phyloP scores from a whole-genome alignment of 2,113 vertebrate genomes.

The Cebus imitator region DNA sequence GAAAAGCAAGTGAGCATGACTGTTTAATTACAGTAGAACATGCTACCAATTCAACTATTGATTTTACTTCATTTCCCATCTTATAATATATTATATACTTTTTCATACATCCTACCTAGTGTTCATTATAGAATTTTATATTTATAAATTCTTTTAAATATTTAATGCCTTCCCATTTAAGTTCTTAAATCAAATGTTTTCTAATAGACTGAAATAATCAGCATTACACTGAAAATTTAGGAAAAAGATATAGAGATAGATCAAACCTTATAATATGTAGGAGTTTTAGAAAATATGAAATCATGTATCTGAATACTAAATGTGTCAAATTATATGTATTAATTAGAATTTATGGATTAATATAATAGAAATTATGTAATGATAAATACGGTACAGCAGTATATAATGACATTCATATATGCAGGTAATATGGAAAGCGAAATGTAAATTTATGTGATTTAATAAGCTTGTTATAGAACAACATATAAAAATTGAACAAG shows the following conservation, averaged over 20 bases:
- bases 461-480: conserved; percentile 83
- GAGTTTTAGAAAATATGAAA: conserved; percentile 56
- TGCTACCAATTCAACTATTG: conserved; percentile 72
- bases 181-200: conserved; percentile 66
- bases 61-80: conserved; percentile 79
- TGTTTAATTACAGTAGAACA: conserved; percentile 77
- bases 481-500: conserved; percentile 78
- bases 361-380: conserved; percentile 71
- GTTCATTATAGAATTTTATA: conserved; percentile 51
- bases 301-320: conserved; percentile 58
- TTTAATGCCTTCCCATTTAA: conserved; percentile 71
- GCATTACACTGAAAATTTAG: conserved; percentile 51
- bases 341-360: conserved; percentile 82
- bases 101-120: conserved; percentile 52
- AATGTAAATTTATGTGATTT: conserved; percentile 85
- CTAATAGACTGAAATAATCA: conserved; percentile 61
- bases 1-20: conserved; percentile 68
- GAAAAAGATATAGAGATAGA: conserved; percentile 23
- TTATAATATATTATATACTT: conserved; percentile 72
- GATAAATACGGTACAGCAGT: conserved; percentile 60
- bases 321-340: conserved; percentile 72
- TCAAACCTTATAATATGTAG: conserved; percentile 31
- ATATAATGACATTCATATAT: conserved; percentile 68
- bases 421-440: conserved; percentile 77
- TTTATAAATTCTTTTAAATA: conserved; percentile 74